These are phyloP conservation scores for Baryphthengus martii DNA, from an alignment of 2,113 vertebrate genomes.

Conservation along the genomic window DNA sequence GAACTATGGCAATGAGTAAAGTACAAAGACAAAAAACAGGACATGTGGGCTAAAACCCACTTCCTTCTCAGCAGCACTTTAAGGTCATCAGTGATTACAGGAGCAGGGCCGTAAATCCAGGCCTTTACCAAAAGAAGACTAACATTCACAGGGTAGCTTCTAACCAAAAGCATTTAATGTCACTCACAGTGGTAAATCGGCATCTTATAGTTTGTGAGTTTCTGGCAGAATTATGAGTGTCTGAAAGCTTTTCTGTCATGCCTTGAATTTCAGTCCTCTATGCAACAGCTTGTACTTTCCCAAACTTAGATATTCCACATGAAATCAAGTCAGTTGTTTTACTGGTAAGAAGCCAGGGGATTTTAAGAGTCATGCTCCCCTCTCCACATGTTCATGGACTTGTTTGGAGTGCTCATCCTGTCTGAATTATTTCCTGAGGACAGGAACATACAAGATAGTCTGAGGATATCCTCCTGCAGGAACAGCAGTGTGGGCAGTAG, in stretches of 20 bases:
- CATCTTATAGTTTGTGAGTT: background rate
- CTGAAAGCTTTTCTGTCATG: background rate
- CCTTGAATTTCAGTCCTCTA: background rate
- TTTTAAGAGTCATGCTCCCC: background rate
- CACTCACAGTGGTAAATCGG: background rate
- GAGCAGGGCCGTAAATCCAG: background rate
- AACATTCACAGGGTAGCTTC: background rate
- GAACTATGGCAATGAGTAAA: background rate
- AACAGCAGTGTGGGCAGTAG: background rate
- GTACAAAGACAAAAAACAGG: background rate
- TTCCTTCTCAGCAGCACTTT: constrained; percentile 2
- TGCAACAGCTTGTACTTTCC: background rate
- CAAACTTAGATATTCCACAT: background rate
- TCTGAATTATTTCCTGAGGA: constrained; percentile 61
- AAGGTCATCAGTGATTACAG: background rate
- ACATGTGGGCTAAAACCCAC: background rate
- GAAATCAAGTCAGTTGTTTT: background rate
- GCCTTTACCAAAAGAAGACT: background rate
- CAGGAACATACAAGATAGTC: constrained; percentile 57
- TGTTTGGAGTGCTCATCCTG: constrained; percentile 64
- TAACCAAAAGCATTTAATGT: background rate
- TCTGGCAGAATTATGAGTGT: background rate
- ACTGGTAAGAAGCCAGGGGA: background rate
- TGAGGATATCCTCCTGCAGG: constrained; percentile 72
- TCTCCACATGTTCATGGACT: background rate